Percentiles rank a stretch among this genome's conserved stretches.
Conservation (phyloP, 2,797 vertebrate genomes). For the Carcharodon carcharias region DNA sequence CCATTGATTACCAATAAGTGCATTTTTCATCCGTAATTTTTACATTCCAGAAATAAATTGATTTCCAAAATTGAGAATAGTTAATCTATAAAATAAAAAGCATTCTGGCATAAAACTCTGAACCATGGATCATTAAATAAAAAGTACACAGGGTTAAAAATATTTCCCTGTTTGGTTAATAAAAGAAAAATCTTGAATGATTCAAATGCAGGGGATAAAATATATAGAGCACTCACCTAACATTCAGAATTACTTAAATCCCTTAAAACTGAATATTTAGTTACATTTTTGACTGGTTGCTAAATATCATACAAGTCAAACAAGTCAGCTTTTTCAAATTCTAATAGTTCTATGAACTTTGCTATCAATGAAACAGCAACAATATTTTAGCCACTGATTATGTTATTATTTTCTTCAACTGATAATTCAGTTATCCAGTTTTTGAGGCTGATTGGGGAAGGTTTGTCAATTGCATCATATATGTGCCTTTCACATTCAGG, state of each 20-base stretch:
- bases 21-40: neutral
- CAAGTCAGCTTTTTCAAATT: neutral
- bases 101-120: neutral
- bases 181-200: neutral
- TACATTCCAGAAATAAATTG: neutral
- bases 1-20: neutral
- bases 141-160: too few relatives aligned
- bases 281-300: neutral
- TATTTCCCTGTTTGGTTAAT: neutral
- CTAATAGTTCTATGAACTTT: neutral
- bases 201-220: neutral
- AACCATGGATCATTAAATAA: neutral
- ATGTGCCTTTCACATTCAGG: neutral
- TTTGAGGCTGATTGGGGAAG: neutral
- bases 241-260: neutral
- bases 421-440: neutral
- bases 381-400: neutral
- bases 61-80: neutral
- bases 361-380: neutral
- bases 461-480: too few relatives aligned
- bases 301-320: neutral
- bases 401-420: neutral
- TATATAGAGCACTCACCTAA: neutral
- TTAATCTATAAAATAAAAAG: neutral
- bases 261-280: neutral